Conservation (phyloP, 2,888 invertebrate species). For the Leucophenga maculata region DNA sequence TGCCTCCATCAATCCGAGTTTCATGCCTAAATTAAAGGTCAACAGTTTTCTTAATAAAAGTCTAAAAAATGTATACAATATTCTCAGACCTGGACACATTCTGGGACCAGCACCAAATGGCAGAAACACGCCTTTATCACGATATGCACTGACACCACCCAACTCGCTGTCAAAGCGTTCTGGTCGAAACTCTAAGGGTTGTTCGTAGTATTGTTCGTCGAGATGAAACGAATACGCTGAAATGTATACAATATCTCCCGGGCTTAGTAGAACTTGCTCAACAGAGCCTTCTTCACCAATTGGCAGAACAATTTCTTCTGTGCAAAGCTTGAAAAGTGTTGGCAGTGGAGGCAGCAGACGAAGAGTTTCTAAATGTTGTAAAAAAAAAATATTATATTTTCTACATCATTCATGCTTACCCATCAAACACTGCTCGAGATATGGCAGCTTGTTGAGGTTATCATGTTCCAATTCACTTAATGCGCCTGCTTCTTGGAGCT, state of each 20-base stretch:
- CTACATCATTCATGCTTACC: slow-evolving; percentile 36
- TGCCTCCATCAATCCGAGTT: slow-evolving; percentile 58
- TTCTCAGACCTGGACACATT: slow-evolving; percentile 54
- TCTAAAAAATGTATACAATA: not conserved
- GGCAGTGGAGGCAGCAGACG: slow-evolving; percentile 55
- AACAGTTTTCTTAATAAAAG: not conserved
- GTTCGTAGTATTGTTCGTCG: slow-evolving; percentile 54
- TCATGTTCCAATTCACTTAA: slow-evolving; percentile 46
- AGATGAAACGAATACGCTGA: slow-evolving; percentile 53
- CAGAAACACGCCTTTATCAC: slow-evolving; percentile 56
- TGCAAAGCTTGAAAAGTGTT: slow-evolving; percentile 52
- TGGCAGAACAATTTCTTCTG: slow-evolving; percentile 38
- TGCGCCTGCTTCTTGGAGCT: slow-evolving; percentile 41
- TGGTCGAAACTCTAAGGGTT: slow-evolving; percentile 56
- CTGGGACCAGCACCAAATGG: slow-evolving; percentile 65
- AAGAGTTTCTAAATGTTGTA: slow-evolving; percentile 49
- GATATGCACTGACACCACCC: slow-evolving; percentile 52
- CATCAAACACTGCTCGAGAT: slow-evolving; percentile 60
- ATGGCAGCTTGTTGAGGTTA: slow-evolving; percentile 50
- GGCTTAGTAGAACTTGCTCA: slow-evolving; percentile 31
- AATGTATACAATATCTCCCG: slow-evolving; percentile 43
- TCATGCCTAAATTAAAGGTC: slow-evolving; percentile 52
- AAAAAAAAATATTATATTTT: not conserved
- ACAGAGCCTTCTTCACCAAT: slow-evolving; percentile 38
- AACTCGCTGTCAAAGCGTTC: slow-evolving; percentile 56